Evolutionary conservation across 2,888 invertebrate species (phyloP), one percentile per base, ranked within the genome.

Genomic region (Leptogaster cylindrica): DNA sequence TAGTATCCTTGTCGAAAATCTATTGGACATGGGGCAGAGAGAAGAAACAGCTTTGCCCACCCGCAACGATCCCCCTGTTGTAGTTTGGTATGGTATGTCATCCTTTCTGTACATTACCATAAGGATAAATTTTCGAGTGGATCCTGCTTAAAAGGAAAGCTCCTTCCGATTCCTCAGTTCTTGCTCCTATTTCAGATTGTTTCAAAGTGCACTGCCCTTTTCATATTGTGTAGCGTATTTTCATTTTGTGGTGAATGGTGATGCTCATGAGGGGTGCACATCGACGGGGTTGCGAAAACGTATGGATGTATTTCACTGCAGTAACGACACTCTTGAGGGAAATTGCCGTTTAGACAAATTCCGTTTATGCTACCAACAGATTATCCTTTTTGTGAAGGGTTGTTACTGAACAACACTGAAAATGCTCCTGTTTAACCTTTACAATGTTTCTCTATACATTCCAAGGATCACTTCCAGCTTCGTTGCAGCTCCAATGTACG

Each of bases 151-250:
- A 58, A 61, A 61, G 28, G 41, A 33, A n/a, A 41, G 41, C 44
- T 61, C 25, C 61, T 61, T 44, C 44, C 61, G 61, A 44, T 16
- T 44, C 44, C 27, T 14, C 61, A 8, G 51, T 28, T 31, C 18
- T 10, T 31, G 14, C 10, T 52, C 51, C 10, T 41, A 44, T 61
- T 41, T 61, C 28, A 28, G 41, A 27, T 61, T 61, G 44, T 61
- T 27, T 27, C 14, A 61, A 61, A 61, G 61, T 61, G 61, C 61
- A 61, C 27, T 61, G 61, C 44, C 41, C 61, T 46, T n/a, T 20
- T n/a, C 44, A 44, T 10, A 44, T 12, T 51, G 25, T 61, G 16
- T 27, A 44, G 61, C 27, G 44, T 41, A 28, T 33, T 36, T 44
- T 44, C 61, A 44, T 61, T 61, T 61, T 61, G 44, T 28, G 44